These are phyloP conservation scores for Peromyscus polionotus DNA, from an alignment of 2,113 vertebrate genomes.

Conservation along the genomic window DNA sequence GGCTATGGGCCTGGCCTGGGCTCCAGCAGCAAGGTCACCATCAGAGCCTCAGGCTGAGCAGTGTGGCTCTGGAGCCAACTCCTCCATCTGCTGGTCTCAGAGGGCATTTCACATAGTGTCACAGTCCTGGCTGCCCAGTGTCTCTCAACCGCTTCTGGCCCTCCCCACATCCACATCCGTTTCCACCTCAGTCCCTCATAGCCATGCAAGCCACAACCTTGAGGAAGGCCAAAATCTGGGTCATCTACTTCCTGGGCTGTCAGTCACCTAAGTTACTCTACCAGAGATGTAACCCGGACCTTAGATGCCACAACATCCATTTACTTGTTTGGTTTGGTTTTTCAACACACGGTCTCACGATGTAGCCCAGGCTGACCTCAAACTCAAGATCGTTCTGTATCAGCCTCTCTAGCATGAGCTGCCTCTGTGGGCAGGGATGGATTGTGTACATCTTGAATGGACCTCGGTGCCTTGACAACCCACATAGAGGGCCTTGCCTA, in stretches of 20 bases:
- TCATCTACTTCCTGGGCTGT: neutral
- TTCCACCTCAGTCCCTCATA: neutral
- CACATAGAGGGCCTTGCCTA: rapidly evolving
- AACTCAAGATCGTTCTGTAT: neutral
- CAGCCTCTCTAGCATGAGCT: neutral
- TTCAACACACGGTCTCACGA: neutral
- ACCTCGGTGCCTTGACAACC: neutral
- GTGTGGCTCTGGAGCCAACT: neutral
- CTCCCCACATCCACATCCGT: neutral
- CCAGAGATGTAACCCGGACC: neutral
- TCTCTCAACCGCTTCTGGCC: neutral
- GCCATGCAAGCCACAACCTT: neutral
- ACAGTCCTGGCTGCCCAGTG: neutral
- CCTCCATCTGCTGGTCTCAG: neutral
- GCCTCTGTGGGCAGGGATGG: neutral
- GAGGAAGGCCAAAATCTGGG: neutral
- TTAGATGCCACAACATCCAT: rapidly evolving
- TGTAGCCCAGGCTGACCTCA: neutral
- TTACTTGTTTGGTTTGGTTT: neutral
- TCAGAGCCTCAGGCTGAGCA: neutral
- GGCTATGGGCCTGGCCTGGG: neutral
- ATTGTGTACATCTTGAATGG: neutral
- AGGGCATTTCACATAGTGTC: neutral
- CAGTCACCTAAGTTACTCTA: neutral
- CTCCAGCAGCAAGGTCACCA: neutral